Evolutionary conservation across 2,797 vertebrate genomes (phyloP).

Genomic region (Pteropus rufus): DNA sequence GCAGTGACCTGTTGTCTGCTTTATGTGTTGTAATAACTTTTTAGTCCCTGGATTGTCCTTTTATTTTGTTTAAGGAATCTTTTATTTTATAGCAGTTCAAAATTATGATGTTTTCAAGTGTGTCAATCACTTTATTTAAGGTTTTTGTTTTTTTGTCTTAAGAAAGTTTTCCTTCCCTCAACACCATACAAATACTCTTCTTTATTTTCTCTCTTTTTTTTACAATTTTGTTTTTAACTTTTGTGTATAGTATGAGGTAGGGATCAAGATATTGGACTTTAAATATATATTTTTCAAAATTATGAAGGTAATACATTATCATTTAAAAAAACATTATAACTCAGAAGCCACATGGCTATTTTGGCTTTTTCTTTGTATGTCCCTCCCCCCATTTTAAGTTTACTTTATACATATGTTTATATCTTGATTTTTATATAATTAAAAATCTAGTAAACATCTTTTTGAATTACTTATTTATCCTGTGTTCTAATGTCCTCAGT

Average conservation of each 20-base stretch:
- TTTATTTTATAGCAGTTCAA: not conserved
- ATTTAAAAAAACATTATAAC: not conserved
- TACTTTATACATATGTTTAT: not conserved
- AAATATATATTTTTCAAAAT: not conserved
- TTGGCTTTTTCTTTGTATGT: not conserved
- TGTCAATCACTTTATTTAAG: not conserved
- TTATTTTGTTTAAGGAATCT: not conserved
- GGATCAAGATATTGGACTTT: not conserved
- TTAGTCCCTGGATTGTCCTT: not conserved
- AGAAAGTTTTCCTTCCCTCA: not conserved
- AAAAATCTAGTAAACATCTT: not conserved
- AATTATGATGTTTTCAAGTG: not conserved
- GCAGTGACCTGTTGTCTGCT: not conserved
- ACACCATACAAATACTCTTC: not conserved
- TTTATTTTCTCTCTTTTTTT: not conserved
- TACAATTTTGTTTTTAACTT: not conserved
- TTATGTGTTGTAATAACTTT: not conserved
- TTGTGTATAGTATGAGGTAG: not conserved
- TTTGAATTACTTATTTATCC: not conserved
- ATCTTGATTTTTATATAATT: conserved; percentile 18
- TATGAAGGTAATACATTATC: not conserved
- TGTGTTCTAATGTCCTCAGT: not conserved
- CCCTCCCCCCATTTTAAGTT: not conserved
- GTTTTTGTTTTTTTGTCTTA: not conserved
- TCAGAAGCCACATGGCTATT: not conserved